phyloP scores from a whole-genome alignment of 2,888 invertebrate genomes.

The Microlaimidae sp. region DNA sequence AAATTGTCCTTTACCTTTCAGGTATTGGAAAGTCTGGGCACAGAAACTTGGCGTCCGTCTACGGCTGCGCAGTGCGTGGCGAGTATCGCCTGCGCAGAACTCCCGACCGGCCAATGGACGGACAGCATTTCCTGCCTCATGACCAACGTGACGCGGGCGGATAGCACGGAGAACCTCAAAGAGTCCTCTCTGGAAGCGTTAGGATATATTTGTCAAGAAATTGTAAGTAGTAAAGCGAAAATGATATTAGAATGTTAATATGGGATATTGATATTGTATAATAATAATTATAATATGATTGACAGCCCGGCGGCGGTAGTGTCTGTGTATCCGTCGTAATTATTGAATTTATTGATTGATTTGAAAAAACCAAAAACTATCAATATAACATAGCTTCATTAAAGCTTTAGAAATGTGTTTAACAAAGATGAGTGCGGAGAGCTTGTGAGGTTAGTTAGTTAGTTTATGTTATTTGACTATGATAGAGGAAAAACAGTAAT shows the following conservation, averaged over 20 bases:
- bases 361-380: too few species aligned
- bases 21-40: constrained; percentile 82
- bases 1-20: constrained; percentile 41
- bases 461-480: too few species aligned
- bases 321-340: background rate
- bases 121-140: constrained; percentile 71
- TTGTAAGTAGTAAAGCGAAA: constrained; percentile 43
- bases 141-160: constrained; percentile 58
- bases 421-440: too few species aligned
- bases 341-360: too few species aligned
- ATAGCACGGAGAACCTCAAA: constrained; percentile 74
- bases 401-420: too few species aligned
- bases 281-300: too few species aligned
- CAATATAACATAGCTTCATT: too few species aligned
- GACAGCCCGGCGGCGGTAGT: background rate
- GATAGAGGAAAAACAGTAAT: too few species aligned
- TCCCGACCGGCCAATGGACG: constrained; percentile 78
- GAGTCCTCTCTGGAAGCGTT: constrained; percentile 94
- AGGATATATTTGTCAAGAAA: constrained; percentile 96
- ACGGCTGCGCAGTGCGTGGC: constrained; percentile 98
- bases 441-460: too few species aligned
- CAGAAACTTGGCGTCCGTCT: constrained; percentile 79
- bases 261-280: too few species aligned
- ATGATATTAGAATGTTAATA: too few species aligned
- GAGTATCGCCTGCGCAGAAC: constrained; percentile 86